Base-by-base conservation (phyloP, 2,888 invertebrate genomes). In the Uloborus plumipes region DNA sequence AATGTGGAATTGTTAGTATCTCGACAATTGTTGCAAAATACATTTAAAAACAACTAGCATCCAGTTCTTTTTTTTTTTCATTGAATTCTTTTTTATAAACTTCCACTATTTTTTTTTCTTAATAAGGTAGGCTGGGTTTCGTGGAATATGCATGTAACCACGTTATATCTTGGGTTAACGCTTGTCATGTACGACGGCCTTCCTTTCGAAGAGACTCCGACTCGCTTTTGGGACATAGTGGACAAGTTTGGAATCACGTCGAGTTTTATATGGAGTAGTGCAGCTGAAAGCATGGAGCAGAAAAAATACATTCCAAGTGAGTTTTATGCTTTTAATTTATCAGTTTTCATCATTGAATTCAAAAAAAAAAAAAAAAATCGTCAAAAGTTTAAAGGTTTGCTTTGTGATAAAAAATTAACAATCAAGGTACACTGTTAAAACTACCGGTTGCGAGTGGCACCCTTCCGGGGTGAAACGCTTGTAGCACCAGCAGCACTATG, bases 111-210 rank as follows among this genome's bases (percentile, higher is more conserved):
- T 59, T 26, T n/a, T 9, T 31, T 75, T 26, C 50, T 22, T 13
- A 50, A 53, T n/a, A 85, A 90, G 90, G 89, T 90, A 49, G 92
- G 91, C 20, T 92, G 92, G 92, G 92, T 92, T 91, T 92, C 91
- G 91, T 92, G 91, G 91, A 91, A 92, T 86, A 92, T 91, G 91
- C 87, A 90, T 74, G 89, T 91, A 47, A 88, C 89, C 1, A 88
- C 89, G 7, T 87, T 91, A 75, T 89, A 90, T 53, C 87, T 89
- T 1, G 90, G 91, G 14, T 87, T 89, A n/a, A 86, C 90, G 20
- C 88, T 92, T 22, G 91, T 91, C 14, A 87, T 91, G 7, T 92
- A 91, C 86, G 91, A 92, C 86, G 92, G 92, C 26, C 91, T 91
- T 26, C 91, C 92, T 2, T 87, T 91, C 16, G 88, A 90, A 26